Percentiles rank a stretch among this genome's conserved stretches.
Conservation (phyloP, 2,113 vertebrate genomes). For the Alces alces region DNA sequence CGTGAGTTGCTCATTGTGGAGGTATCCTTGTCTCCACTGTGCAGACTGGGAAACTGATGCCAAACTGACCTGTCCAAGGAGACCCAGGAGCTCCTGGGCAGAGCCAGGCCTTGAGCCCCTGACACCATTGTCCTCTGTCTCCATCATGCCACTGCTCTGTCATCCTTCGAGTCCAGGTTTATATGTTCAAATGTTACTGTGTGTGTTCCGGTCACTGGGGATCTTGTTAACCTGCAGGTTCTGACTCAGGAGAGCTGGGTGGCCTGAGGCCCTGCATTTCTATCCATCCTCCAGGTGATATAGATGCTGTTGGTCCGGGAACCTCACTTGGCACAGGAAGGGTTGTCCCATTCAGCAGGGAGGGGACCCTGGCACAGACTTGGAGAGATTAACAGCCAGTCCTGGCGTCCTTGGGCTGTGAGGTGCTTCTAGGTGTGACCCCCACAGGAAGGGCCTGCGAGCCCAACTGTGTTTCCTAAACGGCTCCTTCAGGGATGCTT, state of each 20-base stretch:
- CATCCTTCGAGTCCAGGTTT: not conserved
- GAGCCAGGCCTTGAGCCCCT: not conserved
- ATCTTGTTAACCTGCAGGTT: not conserved
- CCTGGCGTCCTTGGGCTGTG: not conserved
- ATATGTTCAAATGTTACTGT: not conserved
- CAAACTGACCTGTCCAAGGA: not conserved
- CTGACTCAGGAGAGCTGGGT: not conserved
- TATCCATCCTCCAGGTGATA: accelerated
- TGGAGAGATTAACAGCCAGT: not conserved
- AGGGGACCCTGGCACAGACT: not conserved
- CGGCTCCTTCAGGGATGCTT: not conserved
- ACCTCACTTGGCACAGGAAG: not conserved
- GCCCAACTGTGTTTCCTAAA: not conserved
- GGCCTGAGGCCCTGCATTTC: not conserved
- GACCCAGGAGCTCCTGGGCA: not conserved
- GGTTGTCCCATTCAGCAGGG: not conserved
- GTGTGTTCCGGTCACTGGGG: not conserved
- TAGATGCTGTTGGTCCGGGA: not conserved
- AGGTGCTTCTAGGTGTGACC: not conserved
- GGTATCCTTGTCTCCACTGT: not conserved
- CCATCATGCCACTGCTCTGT: accelerated
- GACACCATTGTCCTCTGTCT: accelerated
- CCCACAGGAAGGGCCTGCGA: accelerated
- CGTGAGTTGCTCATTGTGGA: not conserved
- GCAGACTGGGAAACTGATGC: not conserved